Conservation (phyloP, 2,113 vertebrate species). For the Australoheros scitulus region DNA sequence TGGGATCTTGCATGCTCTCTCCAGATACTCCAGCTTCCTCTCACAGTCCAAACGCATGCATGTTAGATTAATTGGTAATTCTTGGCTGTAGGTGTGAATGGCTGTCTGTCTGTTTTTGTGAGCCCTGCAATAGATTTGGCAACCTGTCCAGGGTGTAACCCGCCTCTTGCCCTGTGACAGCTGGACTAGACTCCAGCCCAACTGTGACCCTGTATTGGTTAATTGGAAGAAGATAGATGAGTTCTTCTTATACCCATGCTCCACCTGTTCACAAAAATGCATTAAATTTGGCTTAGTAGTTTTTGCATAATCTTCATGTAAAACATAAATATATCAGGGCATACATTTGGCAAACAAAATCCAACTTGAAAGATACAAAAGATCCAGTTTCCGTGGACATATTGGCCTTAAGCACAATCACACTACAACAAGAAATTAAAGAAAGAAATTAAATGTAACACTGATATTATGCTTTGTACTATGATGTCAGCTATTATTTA, state of each 20-base stretch:
- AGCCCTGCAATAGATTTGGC: no score
- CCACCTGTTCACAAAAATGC: background rate
- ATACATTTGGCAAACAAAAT: background rate
- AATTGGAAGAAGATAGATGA: background rate
- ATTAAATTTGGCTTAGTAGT: no score
- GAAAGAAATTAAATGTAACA: background rate
- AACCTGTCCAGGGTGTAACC: no score
- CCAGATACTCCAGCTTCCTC: no score
- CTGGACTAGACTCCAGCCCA: background rate
- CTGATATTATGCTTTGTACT: background rate
- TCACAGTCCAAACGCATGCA: background rate
- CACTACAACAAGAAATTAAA: no score
- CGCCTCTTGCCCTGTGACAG: background rate
- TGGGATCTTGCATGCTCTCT: background rate
- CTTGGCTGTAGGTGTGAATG: background rate
- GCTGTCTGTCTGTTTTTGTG: background rate
- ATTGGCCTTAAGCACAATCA: background rate
- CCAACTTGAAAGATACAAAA: background rate
- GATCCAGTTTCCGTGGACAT: background rate
- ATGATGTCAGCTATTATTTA: background rate
- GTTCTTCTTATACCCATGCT: background rate
- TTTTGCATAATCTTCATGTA: background rate
- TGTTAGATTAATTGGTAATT: background rate
- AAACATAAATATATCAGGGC: background rate
- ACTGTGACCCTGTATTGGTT: background rate